Percentiles rank a stretch among this genome's conserved stretches.
Evolutionary conservation across 2,797 vertebrate species (phyloP).

Genomic region (Sciurus carolinensis): DNA sequence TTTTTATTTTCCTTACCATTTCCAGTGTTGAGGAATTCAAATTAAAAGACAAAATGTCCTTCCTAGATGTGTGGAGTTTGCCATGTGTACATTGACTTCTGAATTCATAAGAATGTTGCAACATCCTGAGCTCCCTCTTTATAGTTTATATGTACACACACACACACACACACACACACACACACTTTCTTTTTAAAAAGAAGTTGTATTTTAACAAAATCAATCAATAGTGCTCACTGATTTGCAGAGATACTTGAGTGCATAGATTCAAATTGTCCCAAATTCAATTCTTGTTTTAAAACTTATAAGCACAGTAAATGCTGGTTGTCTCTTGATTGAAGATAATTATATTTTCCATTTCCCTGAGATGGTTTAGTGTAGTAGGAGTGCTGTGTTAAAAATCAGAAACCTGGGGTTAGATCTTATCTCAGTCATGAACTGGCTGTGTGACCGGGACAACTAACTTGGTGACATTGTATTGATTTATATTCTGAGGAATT

Average conservation of each 20-base stretch:
- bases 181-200: not conserved
- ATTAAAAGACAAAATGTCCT: constrained; percentile 60
- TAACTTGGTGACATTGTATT: not conserved
- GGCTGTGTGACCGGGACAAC: not conserved
- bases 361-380: not conserved
- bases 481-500: constrained; percentile 11
- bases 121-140: not conserved
- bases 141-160: not conserved
- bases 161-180: too few species aligned
- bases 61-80: constrained; percentile 26
- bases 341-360: constrained; percentile 55
- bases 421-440: not conserved
- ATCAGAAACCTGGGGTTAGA: constrained; percentile 10
- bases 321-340: constrained; percentile 43
- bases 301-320: constrained; percentile 18
- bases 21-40: constrained; percentile 43
- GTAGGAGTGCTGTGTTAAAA: not conserved
- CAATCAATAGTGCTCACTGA: constrained; percentile 4
- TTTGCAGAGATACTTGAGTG: constrained; percentile 54
- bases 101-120: constrained; percentile 44
- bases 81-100: constrained; percentile 29
- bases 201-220: constrained; percentile 51
- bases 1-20: not conserved
- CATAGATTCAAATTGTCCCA: not conserved
- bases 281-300: constrained; percentile 59